Percentiles rank a stretch among this genome's conserved stretches.
Conservation (phyloP, 1,140 invertebrate species). For the Lepidurus arcticus region DNA sequence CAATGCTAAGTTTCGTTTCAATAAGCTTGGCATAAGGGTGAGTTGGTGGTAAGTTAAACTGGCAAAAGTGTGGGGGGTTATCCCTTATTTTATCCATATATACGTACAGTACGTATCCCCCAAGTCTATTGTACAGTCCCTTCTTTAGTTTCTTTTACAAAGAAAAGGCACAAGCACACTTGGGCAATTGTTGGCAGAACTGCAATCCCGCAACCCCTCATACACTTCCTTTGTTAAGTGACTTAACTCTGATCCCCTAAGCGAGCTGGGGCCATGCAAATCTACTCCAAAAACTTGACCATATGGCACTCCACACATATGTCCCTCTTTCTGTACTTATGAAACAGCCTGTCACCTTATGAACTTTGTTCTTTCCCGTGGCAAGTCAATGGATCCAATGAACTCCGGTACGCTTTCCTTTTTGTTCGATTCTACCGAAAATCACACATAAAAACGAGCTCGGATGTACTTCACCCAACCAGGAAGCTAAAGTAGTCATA, state of each 20-base stretch:
- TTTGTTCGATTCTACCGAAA: not conserved
- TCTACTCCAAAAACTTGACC: conserved; percentile 1
- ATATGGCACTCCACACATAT: not conserved
- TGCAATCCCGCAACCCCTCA: not conserved
- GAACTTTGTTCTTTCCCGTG: not conserved
- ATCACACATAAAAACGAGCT: too few relatives aligned
- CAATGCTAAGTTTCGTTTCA: not conserved
- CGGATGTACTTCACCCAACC: too few relatives aligned
- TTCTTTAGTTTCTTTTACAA: conserved; percentile 18
- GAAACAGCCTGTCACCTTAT: not conserved
- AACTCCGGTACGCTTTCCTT: not conserved
- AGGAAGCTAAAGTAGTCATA: not conserved
- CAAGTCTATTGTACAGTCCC: not conserved
- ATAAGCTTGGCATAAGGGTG: not conserved
- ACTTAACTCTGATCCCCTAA: not conserved
- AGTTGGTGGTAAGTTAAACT: conserved; percentile 2
- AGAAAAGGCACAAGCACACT: conserved; percentile 14
- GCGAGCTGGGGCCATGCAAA: conserved; percentile 2
- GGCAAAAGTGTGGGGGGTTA: not conserved
- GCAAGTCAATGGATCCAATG: not conserved
- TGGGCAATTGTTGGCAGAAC: not conserved
- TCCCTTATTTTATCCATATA: not conserved
- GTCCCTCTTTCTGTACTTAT: not conserved
- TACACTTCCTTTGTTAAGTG: conserved; percentile 1
- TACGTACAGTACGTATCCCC: not conserved